Base-by-base conservation (phyloP, 2,113 vertebrate genomes). In the Manacus vitellinus region DNA sequence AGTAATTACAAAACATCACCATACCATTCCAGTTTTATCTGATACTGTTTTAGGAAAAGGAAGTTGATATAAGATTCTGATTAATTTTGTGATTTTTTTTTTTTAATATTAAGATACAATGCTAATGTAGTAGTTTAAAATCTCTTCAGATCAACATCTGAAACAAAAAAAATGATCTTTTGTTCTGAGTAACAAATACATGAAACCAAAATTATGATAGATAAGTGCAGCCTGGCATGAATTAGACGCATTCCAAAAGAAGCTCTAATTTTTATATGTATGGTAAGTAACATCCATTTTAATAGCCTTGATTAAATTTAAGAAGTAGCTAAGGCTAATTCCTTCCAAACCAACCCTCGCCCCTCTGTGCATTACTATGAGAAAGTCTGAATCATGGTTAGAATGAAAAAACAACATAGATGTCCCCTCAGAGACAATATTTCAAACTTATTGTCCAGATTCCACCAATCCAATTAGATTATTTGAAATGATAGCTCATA, bases 401-500 rank as follows among this genome's bases (percentile, higher is more conserved):
- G 51, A 93, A 88, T 9, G 61, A 86, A 72, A 52, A 94, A n/a
- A 67, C 41, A 77, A 58, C 75, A 78, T 9, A 85, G 70, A 82
- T 95, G 55, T 94, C 76, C 79, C 94, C 79, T 94, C 52, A n/a
- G 95, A 92, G 52, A 87, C 82, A 96, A 59, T 68, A 86, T 88
- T 98, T 96, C 95, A 97, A 76, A 96, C 81, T 87, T 96, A 97
- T 95, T 82, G 85, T 90, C 94, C 66, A 93, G 73, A 95, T 92
- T 96, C 72, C 65, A 95, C 91, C 72, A 96, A 88, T 95, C 91
- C 76, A 97, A 95, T 97, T 97, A 94, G 94, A 95, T 95, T 89
- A 94, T 97, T 97, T 97, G 95, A 96, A 97, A 44, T 96, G 95
- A 96, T 96, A 97, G 83, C 90, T 97, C 95, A 93, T 97, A 97